These are phyloP conservation scores for Corydoras maculifer DNA, from an alignment of 2,113 vertebrate species.

Conservation along the genomic window DNA sequence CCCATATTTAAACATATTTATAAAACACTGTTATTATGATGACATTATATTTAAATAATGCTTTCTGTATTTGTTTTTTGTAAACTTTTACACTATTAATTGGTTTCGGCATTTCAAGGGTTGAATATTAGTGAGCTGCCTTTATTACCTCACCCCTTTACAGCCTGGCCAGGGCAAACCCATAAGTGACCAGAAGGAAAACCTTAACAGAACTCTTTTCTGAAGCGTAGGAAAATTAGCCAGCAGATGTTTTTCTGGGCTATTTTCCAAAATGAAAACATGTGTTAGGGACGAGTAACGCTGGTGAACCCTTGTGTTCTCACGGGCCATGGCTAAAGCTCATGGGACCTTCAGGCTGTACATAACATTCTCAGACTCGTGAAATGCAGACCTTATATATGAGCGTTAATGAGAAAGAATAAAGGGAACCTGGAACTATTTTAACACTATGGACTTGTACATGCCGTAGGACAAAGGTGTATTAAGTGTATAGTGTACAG, in stretches of 20 bases:
- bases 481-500: too few species aligned
- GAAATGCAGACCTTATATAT: constrained; percentile 18
- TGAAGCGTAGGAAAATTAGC: constrained; percentile 38
- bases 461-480: too few species aligned
- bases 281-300: constrained; percentile 17
- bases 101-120: too few species aligned
- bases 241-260: constrained; percentile 52
- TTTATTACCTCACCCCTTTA: not conserved
- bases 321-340: constrained; percentile 42
- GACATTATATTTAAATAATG: too few species aligned
- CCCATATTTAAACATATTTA: too few species aligned
- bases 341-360: constrained; percentile 38
- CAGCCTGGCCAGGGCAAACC: not conserved
- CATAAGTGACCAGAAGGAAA: not conserved
- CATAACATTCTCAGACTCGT: constrained; percentile 42
- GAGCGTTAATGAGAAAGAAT: too few species aligned
- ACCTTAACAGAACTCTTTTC: constrained; percentile 39
- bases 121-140: too few species aligned
- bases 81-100: too few species aligned
- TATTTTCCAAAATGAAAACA: constrained; percentile 32
- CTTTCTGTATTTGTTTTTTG: too few species aligned
- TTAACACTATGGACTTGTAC: too few species aligned
- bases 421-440: too few species aligned
- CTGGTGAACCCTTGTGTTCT: constrained; percentile 32
- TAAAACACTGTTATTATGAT: too few species aligned